phyloP scores from a whole-genome alignment of 2,888 invertebrate species.

The Timema podura region DNA sequence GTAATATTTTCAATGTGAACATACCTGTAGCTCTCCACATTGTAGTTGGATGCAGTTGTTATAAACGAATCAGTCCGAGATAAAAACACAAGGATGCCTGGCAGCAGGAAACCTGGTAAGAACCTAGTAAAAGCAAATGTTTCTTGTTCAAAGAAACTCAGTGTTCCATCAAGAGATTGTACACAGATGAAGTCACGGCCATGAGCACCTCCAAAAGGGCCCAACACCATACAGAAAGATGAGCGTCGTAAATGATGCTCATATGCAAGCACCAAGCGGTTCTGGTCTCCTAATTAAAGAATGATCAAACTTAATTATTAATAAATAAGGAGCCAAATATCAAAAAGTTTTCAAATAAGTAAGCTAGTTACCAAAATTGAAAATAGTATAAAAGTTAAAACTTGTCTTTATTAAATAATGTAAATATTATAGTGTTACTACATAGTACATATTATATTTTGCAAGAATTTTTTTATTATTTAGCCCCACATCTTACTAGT shows the following conservation, averaged over 20 bases:
- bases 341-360: no score
- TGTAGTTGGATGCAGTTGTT: constrained; percentile 75
- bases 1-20: no score
- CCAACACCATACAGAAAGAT: constrained; percentile 72
- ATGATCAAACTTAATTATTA: no score
- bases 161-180: constrained; percentile 82
- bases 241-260: constrained; percentile 77
- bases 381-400: no score
- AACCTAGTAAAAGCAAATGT: constrained; percentile 77
- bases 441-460: no score
- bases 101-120: constrained; percentile 74
- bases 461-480: no score
- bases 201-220: constrained; percentile 81
- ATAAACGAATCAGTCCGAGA: constrained; percentile 80
- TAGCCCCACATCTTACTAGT: no score
- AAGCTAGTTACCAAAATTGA: no score
- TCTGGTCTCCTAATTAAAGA: constrained; percentile 58
- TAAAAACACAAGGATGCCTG: constrained; percentile 79
- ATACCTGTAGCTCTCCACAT: constrained; percentile 81
- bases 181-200: constrained; percentile 86
- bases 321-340: no score
- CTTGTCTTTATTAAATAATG: no score
- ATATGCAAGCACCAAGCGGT: constrained; percentile 60
- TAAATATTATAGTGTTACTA: no score
- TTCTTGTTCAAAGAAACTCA: constrained; percentile 92